phyloP scores from a whole-genome alignment of 1,140 invertebrate species.

The Drosophila mojavensis region DNA sequence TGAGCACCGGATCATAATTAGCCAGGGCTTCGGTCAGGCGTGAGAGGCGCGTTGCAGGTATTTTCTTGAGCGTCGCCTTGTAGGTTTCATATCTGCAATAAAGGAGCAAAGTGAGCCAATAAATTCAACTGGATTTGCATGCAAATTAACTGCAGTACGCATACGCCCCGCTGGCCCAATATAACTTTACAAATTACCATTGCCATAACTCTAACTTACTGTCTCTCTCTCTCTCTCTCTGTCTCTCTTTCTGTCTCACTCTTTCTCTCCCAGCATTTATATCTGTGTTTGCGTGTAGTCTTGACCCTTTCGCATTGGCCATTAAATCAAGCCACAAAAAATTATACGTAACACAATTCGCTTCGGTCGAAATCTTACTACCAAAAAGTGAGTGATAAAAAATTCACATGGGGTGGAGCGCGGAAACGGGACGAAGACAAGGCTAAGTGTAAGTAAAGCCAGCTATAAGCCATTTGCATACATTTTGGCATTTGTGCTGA shows the following conservation, averaged over 20 bases:
- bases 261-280: neutral
- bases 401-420: slow-evolving; percentile 1
- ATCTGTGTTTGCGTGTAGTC: slow-evolving; percentile 1
- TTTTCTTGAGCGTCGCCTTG: slow-evolving; percentile 96
- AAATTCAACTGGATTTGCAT: slow-evolving; percentile 58
- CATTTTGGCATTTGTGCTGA: slow-evolving; percentile 58
- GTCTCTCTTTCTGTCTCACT: no score
- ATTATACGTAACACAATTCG: slow-evolving; percentile 20
- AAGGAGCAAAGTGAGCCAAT: slow-evolving; percentile 13
- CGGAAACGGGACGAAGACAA: slow-evolving; percentile 12
- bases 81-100: slow-evolving; percentile 95
- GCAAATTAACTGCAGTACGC: slow-evolving; percentile 54
- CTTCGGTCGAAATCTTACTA: slow-evolving; percentile 18
- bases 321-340: slow-evolving; percentile 55
- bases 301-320: slow-evolving; percentile 41
- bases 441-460: slow-evolving; percentile 71
- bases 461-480: slow-evolving; percentile 75
- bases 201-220: slow-evolving; percentile 42
- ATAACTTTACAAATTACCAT: slow-evolving; percentile 72
- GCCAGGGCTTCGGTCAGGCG: slow-evolving; percentile 94
- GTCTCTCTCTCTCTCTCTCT: no score
- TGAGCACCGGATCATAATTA: slow-evolving; percentile 98
- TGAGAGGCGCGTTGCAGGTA: slow-evolving; percentile 95
- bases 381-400: slow-evolving; percentile 59
- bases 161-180: slow-evolving; percentile 43